phyloP scores from a whole-genome alignment of 2,888 invertebrate genomes.

The Metopia argyrocephala region DNA sequence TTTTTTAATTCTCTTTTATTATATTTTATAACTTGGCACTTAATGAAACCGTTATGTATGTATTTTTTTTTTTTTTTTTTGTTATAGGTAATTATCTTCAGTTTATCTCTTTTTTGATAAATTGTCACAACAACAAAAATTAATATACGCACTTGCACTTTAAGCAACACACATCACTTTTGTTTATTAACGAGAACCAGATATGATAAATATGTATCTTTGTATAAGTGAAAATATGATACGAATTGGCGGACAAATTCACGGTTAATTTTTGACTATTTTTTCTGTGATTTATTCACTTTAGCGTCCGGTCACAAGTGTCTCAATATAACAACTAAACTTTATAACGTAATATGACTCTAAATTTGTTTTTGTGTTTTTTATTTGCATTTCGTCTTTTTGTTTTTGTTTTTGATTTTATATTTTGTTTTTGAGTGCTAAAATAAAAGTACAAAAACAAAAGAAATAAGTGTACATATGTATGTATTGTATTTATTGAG shows the following conservation, averaged over 20 bases:
- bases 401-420: slow-evolving; percentile 1
- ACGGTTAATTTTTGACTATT: slow-evolving; percentile 1
- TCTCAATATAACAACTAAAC: slow-evolving; percentile 66
- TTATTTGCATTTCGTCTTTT: slow-evolving; percentile 31
- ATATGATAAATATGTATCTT: background rate
- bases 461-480: background rate
- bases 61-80: slow-evolving; percentile 20
- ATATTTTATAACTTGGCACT: slow-evolving; percentile 21
- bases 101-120: background rate
- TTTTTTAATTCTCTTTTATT: slow-evolving; percentile 7
- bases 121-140: slow-evolving; percentile 7
- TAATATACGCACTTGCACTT: slow-evolving; percentile 15
- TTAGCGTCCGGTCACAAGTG: slow-evolving; percentile 66
- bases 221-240: slow-evolving; percentile 33
- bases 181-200: background rate
- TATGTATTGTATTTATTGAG: background rate
- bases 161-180: background rate
- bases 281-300: slow-evolving; percentile 21
- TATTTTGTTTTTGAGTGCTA: slow-evolving; percentile 21
- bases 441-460: slow-evolving; percentile 18
- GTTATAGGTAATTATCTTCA: slow-evolving; percentile 6
- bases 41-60: slow-evolving; percentile 41
- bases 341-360: slow-evolving; percentile 58
- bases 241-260: slow-evolving; percentile 58
- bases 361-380: slow-evolving; percentile 44